Base-by-base conservation (phyloP, 2,113 vertebrate species). In the Columbina picui region DNA sequence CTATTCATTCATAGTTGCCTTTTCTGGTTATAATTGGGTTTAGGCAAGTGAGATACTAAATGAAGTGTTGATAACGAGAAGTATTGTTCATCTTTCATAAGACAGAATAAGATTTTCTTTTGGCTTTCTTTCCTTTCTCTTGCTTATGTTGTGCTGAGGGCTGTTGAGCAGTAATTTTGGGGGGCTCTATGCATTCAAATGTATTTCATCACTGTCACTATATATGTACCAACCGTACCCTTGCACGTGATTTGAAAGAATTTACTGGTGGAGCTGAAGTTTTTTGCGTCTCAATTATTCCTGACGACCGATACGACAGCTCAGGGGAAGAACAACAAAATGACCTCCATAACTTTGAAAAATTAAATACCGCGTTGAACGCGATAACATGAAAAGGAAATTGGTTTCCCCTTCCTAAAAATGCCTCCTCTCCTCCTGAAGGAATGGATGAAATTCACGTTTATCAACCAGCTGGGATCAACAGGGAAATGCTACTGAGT, bases 391-490 rank as follows among this genome's bases (percentile, higher is more conserved):
- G 4, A 63, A 23, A n/a, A 73, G 83, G 83, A 96, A 92, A 94
- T 89, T 84, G 59, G 32, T 80, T 92, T 91, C 76, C 43, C 80
- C 45, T 12, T 88, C 86, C 86, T 69, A 63, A 90, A 84, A 86
- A 73, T 7, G 53, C 65, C 50, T 74, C 57, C 49, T 87, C 60
- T 87, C 43, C 86, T 92, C 70, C 61, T 86, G 79, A 56, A 92
- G 79, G 86, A 73, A 64, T 27, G 73, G 83, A 41, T 43, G 94
- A 92, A 70, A 14, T 90, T 82, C 63, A 79, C 74, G 41, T 94
- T 92, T 94, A 69, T 90, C 89, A 82, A 55, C 22, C 41, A 26
- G 52, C 50, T 64, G 65, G 82, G 65, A 93, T 50, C 89, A 96
- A 90, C 90, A 57, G 77, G 85, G 84, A 90, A 93, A 88, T 52